Evolutionary conservation across 2,113 vertebrate genomes (phyloP).

Genomic region (Urocolius indicus): DNA sequence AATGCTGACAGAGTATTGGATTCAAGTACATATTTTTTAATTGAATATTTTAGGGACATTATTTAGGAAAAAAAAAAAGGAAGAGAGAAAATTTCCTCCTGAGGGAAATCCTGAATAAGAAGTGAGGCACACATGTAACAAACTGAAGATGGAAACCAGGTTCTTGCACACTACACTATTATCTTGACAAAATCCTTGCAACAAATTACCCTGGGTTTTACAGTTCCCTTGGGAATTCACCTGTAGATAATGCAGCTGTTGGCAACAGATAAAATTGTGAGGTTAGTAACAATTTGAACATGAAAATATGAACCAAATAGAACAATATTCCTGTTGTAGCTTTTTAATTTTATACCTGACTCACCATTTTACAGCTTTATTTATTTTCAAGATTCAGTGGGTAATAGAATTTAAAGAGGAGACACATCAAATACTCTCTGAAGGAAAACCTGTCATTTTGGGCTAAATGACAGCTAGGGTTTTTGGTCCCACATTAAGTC

Average conservation of each 20-base stretch:
- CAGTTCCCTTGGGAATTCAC: not conserved
- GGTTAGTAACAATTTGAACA: not conserved
- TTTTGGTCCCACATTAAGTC: not conserved
- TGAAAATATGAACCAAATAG: not conserved
- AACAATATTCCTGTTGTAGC: fast-evolving
- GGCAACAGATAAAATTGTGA: not conserved
- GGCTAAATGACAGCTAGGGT: not conserved
- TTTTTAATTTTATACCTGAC: not conserved
- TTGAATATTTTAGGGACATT: not conserved
- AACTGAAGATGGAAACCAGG: not conserved
- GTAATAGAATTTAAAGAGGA: not conserved
- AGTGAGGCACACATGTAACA: not conserved
- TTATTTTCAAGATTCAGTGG: not conserved
- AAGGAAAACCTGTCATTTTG: not conserved
- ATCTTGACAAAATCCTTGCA: not conserved
- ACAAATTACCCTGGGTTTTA: not conserved
- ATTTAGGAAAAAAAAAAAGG: not conserved
- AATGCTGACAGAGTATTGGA: not conserved
- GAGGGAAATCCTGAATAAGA: not conserved
- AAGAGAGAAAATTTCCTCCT: not conserved
- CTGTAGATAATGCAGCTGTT: not conserved
- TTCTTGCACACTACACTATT: not conserved
- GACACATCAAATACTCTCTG: not conserved
- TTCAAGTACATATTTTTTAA: not conserved
- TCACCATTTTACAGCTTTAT: not conserved